phyloP scores from a whole-genome alignment of 1,140 invertebrate species.

The Hypsibius dujardini region DNA sequence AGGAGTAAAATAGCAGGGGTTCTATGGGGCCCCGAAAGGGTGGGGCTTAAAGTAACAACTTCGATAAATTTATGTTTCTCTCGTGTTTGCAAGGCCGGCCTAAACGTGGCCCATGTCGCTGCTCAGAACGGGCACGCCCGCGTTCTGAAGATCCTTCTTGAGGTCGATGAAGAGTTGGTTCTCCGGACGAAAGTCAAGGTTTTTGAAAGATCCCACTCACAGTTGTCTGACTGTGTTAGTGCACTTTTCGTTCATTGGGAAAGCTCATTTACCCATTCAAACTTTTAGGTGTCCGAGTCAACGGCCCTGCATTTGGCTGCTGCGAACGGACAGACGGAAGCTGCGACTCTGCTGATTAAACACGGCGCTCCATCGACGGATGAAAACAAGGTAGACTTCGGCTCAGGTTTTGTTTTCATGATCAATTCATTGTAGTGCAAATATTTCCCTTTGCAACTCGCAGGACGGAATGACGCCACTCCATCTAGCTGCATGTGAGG shows the following conservation, averaged over 20 bases:
- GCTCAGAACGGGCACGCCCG: neutral
- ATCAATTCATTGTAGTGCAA: constrained; percentile 15
- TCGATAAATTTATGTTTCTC: neutral
- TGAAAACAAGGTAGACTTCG: constrained; percentile 58
- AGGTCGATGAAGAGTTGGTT: neutral
- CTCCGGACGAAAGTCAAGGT: neutral
- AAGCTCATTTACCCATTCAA: neutral
- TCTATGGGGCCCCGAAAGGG: too few species aligned
- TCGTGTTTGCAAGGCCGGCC: neutral
- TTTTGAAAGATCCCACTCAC: neutral
- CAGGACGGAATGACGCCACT: too few species aligned
- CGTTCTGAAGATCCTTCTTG: neutral
- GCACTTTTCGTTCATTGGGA: neutral
- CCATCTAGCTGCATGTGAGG: too few species aligned
- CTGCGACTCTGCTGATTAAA: constrained; percentile 73
- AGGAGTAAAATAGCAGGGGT: too few species aligned
- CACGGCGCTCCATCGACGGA: constrained; percentile 87
- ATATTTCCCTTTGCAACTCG: too few species aligned
- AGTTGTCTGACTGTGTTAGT: neutral
- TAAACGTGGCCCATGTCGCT: constrained; percentile 4
- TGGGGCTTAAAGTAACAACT: neutral
- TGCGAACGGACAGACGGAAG: constrained; percentile 82
- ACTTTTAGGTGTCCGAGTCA: constrained; percentile 70
- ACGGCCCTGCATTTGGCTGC: constrained; percentile 89
- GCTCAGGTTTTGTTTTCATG: neutral